These are phyloP conservation scores for Graptemys geographica DNA, from an alignment of 2,797 vertebrate genomes.

Conservation along the genomic window DNA sequence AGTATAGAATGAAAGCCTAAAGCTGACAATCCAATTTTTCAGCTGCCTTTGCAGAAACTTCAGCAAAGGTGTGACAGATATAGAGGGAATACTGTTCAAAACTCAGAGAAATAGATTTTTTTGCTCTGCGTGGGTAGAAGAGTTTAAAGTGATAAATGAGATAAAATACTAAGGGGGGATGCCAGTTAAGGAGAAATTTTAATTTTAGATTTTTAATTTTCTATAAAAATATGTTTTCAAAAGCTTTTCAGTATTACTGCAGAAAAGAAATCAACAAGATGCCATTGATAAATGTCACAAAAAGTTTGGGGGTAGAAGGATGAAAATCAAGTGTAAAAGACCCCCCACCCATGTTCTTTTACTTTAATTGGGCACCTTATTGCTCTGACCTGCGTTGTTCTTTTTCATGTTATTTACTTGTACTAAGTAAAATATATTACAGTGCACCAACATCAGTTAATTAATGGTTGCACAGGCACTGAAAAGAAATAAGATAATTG, in stretches of 20 bases:
- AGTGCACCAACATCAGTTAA: neutral
- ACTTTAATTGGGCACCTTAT: neutral
- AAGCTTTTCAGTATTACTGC: neutral
- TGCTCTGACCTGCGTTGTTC: neutral
- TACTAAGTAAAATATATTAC: neutral
- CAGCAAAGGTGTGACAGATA: conserved; percentile 77
- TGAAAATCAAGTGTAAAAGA: neutral
- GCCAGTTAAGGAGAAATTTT: neutral
- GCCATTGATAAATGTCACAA: rapidly evolving
- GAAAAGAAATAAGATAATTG: neutral
- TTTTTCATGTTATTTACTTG: neutral
- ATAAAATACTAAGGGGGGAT: conserved; percentile 76
- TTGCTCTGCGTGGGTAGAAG: conserved; percentile 74
- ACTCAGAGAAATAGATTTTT: conserved; percentile 84
- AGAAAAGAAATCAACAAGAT: neutral
- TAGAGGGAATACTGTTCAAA: conserved; percentile 82
- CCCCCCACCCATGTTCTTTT: neutral
- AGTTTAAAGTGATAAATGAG: conserved; percentile 83
- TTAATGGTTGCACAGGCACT: neutral
- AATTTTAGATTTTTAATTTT: neutral
- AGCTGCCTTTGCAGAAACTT: conserved; percentile 79
- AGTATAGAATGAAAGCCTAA: conserved; percentile 45
- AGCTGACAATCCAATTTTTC: conserved; percentile 78
- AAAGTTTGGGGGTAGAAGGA: rapidly evolving
- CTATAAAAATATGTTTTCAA: neutral